Conservation (phyloP, 2,888 invertebrate genomes). For the Spicauda simplicius region DNA sequence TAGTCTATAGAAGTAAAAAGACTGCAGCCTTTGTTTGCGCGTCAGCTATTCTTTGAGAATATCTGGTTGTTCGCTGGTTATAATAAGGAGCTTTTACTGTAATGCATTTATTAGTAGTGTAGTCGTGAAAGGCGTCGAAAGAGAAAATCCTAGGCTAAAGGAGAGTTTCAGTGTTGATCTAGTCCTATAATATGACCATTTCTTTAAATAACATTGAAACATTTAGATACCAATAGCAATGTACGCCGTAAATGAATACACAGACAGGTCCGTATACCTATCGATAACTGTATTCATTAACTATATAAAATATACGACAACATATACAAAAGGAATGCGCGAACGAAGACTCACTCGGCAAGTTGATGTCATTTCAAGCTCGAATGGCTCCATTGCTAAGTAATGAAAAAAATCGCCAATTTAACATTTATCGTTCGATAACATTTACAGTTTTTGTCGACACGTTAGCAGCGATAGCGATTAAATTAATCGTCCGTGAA, state of each 20-base stretch:
- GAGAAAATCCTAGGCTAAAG: too few relatives aligned
- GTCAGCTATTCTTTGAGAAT: too few relatives aligned
- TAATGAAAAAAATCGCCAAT: slow-evolving; percentile 34
- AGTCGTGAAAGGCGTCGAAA: too few relatives aligned
- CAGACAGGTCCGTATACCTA: not conserved
- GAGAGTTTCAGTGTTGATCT: too few relatives aligned
- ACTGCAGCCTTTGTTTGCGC: too few relatives aligned
- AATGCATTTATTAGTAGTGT: too few relatives aligned
- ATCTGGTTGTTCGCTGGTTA: too few relatives aligned
- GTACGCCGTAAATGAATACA: not conserved
- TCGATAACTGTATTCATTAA: not conserved
- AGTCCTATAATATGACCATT: too few relatives aligned
- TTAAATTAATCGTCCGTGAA: slow-evolving; percentile 36
- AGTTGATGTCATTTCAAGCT: slow-evolving; percentile 37
- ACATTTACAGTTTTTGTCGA: slow-evolving; percentile 27
- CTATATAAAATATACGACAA: not conserved
- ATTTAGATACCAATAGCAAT: not conserved
- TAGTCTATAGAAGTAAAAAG: too few relatives aligned
- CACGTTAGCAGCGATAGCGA: slow-evolving; percentile 26
- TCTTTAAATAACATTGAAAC: too few relatives aligned
- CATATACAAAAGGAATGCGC: slow-evolving; percentile 16
- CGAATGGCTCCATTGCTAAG: slow-evolving; percentile 19
- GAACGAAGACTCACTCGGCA: slow-evolving; percentile 15
- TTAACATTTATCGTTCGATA: slow-evolving; percentile 34
- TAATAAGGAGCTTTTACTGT: too few relatives aligned